A percentile compares a stretch with the other conserved stretches of the same genome.
Conservation (phyloP, 2,797 vertebrate species). For the Scyliorhinus canicula region DNA sequence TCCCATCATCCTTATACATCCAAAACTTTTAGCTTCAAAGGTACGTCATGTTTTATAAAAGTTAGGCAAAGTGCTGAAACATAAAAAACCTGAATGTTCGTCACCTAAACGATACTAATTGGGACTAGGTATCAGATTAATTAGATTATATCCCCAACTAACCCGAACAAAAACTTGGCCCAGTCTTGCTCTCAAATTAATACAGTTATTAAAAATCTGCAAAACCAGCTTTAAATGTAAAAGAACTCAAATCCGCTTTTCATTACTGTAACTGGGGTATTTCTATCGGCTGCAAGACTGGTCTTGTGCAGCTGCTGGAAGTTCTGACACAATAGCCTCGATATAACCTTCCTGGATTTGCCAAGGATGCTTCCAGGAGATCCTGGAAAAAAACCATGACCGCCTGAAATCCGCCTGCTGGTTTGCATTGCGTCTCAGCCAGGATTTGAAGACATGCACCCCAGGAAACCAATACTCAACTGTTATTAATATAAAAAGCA, state of each 20-base stretch:
- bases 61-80: background rate
- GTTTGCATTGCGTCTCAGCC: background rate
- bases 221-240: background rate
- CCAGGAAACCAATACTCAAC: background rate
- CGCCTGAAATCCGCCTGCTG: background rate
- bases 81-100: background rate
- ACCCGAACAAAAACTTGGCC: background rate
- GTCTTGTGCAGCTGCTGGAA: background rate
- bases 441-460: background rate
- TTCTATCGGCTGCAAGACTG: background rate
- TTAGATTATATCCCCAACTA: too few species aligned
- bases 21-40: background rate
- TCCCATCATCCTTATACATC: background rate
- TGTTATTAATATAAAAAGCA: background rate
- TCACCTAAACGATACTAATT: background rate
- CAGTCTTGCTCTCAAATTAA: background rate
- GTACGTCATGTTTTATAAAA: background rate
- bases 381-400: background rate
- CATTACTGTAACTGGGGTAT: background rate
- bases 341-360: background rate
- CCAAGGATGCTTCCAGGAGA: background rate
- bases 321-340: background rate
- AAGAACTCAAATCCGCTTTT: background rate
- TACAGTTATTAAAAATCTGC: background rate
- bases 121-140: background rate